Evolutionary conservation across 2,113 vertebrate genomes (phyloP), one percentile per base, ranked within the genome.

Genomic region (Tapirus terrestris): DNA sequence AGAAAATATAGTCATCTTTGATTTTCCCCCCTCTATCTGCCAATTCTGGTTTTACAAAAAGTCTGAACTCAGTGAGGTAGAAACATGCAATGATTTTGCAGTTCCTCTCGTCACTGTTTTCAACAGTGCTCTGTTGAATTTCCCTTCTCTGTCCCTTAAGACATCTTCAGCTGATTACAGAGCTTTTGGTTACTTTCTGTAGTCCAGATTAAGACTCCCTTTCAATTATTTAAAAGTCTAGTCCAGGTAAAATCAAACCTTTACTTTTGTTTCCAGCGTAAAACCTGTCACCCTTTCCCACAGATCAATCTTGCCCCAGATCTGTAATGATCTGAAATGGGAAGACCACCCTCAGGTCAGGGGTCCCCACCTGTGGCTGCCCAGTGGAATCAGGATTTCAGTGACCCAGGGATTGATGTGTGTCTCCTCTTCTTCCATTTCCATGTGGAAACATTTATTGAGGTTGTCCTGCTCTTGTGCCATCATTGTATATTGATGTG

Each of bases 11-110:
- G 72, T 91, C 23, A 93, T 80, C 91, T 92, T 96, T 48, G 25
- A 80, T 53, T 91, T 25, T 16, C 5, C 23, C 23, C 17, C 31
- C 23, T 61, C 45, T 58, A 72, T 79, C 51, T 93, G 16, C 25
- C 16, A 65, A 33, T 94, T 97, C 77, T 79, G n/a, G 20, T 87
- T 97, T 96, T 60, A 73, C 16, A 87, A 75, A 70, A 80, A 87
- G 18, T 77, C 60, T 82, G 39, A 83, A 39, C 73, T 60, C 20
- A n/a, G 72, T 8, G 72, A 94, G 56, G 39, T n/a, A 96, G 48
- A 95, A 87, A 73, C 61, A 63, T 43, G 58, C 36, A 87, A 84
- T 39, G 33, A 93, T 94, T 83, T 89, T 73, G 21, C 36, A 39
- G 17, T 88, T 93, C 20, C 51, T 53, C 6, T 60, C 75, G 21